Evolutionary conservation across 2,888 invertebrate genomes (phyloP), one percentile per base, ranked within the genome.

Genomic region (Acronicta psi): DNA sequence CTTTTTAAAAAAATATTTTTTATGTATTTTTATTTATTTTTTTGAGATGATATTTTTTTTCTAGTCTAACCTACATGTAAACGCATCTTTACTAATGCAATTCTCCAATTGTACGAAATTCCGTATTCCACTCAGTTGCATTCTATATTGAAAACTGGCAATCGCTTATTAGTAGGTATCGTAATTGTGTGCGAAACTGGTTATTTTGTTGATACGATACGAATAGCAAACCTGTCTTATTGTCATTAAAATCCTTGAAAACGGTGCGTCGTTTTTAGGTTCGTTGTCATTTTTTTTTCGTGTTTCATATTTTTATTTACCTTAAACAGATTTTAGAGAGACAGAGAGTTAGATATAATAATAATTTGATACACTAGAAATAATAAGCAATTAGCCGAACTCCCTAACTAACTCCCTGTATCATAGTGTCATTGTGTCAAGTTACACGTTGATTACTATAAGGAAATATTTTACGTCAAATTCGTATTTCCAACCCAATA

Each of bases 111-210:
- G 42, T 54, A 54, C 29, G 6, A 34, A 6, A n/a, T 34, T 34
- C 4, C n/a, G 34, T n/a, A n/a, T 34, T 34, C 23, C 29, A 14
- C 52, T 69, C 52, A 49, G 25, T 47, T 69, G 29, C 41, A 57
- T 50, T 45, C 54, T 34, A 42, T 47, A 50, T 37, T 47, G 14
- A 51, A 56, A 63, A 45, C 38, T 52, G 13, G 47, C 13, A 18
- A 25, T 38, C 34, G 40, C 16, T 36, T 29, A 44, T 11, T 29
- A 5, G 29, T n/a, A n/a, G n/a, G n/a, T 20, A 42, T 25, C 14
- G 41, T 55, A 40, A 56, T 63, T 69, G 40, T 57, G 49, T 45
- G 41, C 23, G 43, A 17, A 71, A 59, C 66, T 47, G 50, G 59
- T 65, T 65, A 41, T 54, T 53, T 56, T 31, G 10, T 40, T 42